Conservation (phyloP, 2,888 invertebrate species). For the Aleiodes leptofemur region DNA sequence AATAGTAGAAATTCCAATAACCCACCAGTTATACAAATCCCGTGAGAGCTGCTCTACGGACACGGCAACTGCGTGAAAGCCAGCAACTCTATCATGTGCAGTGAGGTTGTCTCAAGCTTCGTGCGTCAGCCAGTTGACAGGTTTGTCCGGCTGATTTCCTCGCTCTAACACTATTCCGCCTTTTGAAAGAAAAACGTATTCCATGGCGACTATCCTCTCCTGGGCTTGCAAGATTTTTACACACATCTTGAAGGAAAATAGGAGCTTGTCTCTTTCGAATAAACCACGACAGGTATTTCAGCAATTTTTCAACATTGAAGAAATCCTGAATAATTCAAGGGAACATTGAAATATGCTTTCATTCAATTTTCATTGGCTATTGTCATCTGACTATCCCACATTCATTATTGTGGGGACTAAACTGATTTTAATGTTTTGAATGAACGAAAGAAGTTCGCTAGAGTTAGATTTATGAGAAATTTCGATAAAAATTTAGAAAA, state of each 20-base stretch:
- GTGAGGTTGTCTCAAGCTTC: constrained; percentile 93
- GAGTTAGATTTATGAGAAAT: too few relatives aligned
- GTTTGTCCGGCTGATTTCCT: constrained; percentile 90
- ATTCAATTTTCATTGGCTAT: too few relatives aligned
- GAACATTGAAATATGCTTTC: neutral
- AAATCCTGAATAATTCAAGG: too few relatives aligned
- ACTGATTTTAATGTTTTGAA: too few relatives aligned
- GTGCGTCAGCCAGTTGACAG: constrained; percentile 86
- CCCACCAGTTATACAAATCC: constrained; percentile 85
- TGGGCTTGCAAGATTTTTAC: constrained; percentile 85
- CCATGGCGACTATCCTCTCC: constrained; percentile 83
- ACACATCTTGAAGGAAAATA: constrained; percentile 93
- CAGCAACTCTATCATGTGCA: constrained; percentile 89
- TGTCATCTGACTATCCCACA: too few relatives aligned
- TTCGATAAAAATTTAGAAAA: too few relatives aligned
- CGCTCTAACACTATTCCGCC: constrained; percentile 91
- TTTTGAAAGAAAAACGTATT: constrained; percentile 89
- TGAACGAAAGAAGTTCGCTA: too few relatives aligned
- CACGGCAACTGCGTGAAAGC: constrained; percentile 89
- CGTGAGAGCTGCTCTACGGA: constrained; percentile 87
- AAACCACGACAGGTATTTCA: constrained; percentile 92
- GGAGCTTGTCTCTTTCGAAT: constrained; percentile 91
- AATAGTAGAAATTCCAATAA: constrained; percentile 15
- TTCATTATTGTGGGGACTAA: too few relatives aligned
- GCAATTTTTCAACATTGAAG: constrained; percentile 31